Conservation (phyloP, 1,140 invertebrate species). For the Agrypnia vestita region DNA sequence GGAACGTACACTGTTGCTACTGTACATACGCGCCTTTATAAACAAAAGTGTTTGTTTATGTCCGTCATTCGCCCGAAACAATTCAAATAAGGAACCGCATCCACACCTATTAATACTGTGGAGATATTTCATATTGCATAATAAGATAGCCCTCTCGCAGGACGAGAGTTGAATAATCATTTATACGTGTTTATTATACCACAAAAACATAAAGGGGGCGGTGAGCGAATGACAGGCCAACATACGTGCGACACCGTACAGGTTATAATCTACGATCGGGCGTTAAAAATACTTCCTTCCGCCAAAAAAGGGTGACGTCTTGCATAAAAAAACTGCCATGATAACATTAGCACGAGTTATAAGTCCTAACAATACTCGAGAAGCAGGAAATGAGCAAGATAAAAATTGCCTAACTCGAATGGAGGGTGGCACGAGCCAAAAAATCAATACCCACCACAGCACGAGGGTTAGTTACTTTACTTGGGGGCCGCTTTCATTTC, state of each 20-base stretch:
- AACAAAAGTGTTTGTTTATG: slow-evolving; percentile 15
- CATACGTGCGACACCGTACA: neutral
- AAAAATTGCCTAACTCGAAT: slow-evolving; percentile 9
- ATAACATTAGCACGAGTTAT: neutral
- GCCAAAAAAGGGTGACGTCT: neutral
- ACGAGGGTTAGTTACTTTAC: neutral
- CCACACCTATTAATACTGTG: neutral
- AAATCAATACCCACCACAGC: slow-evolving; percentile 31
- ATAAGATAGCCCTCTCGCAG: neutral
- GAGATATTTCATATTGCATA: slow-evolving; percentile 1
- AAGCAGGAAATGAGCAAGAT: slow-evolving; percentile 18
- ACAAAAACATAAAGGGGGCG: slow-evolving; percentile 38
- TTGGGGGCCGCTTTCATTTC: slow-evolving; percentile 3
- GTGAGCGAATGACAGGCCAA: slow-evolving; percentile 15
- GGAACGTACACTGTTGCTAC: neutral
- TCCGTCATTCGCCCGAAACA: neutral
- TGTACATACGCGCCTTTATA: slow-evolving; percentile 16
- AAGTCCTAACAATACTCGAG: neutral
- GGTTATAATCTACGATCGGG: neutral
- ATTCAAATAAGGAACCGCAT: slow-evolving; percentile 7
- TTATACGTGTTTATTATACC: slow-evolving; percentile 20
- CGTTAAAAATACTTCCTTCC: neutral
- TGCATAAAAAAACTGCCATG: neutral
- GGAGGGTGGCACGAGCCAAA: slow-evolving; percentile 22
- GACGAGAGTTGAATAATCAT: slow-evolving; percentile 7